Base-by-base conservation (phyloP, 2,797 vertebrate species). In the Helarctos malayanus region DNA sequence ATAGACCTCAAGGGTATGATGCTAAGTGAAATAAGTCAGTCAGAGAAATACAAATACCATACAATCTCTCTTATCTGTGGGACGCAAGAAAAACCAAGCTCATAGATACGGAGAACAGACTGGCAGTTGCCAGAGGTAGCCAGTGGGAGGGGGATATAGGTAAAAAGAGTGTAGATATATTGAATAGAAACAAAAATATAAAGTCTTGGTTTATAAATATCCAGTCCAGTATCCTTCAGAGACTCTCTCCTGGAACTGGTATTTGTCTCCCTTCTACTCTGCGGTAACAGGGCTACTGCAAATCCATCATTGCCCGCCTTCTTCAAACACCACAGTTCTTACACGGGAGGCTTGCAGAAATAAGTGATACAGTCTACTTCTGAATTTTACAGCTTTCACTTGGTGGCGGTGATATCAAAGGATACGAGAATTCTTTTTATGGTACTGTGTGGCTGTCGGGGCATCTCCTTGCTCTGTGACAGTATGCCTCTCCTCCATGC, bases 331-430 rank as follows among this genome's bases (percentile, higher is more conserved):
- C 57, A 11, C 18, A 4, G 0, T 29, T 29, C 45, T 61, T 27
- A 23, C 49, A 5, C 76, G 5, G 35, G 47, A 81, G 14, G 27
- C 12, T 2, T 61, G 7, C 41, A 83, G 41, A 68, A 38, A 18
- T 0, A 73, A 45, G n/a, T 14, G 29, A 38, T 3, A 12, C 0
- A 0, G 15, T 29, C 29, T 57, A 2, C 12, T 25, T 12, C 19
- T 41, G 68, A 52, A 59, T 65, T 52, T 35, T 45, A 78, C 4
- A 80, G 47, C 69, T 81, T 83, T 75, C 19, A 3, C 69, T n/a
- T 0, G 4, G 19, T 10, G 6, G 32, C 52, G 65, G 41, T n/a
- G 25, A 47, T 14, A 6, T 12, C 68, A 57, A 57, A 56, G 38
- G 59, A 57, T 0, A 25, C 7, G 2, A 63, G 18, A 79, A 35